Evolutionary conservation across 2,113 vertebrate genomes (phyloP), one percentile per base, ranked within the genome.

Genomic region (Alexandromys fortis): DNA sequence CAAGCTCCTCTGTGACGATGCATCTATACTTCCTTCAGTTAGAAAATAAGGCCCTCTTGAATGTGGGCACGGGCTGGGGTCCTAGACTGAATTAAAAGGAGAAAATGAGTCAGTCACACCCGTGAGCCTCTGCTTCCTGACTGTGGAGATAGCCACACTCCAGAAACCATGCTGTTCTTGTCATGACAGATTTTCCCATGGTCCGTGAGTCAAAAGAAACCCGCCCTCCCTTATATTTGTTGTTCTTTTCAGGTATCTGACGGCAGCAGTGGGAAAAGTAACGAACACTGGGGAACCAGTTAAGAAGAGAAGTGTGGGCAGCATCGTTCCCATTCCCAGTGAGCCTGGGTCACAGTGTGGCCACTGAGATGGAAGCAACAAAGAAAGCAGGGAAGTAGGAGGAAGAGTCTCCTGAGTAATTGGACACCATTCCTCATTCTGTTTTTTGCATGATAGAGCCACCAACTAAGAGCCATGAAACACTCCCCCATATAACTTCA

Each of bases 261-360:
- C 1, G 58, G 21, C 58, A 58, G 19, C 58, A 58, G 58, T 19
- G 14, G 61, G 7, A 17, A 42, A 61, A 17, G 22, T 38, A 83
- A 63, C 1, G 0, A 17, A 65, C 6, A 65, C 7, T 9, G 0
- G 3, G 12, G 1, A 13, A 33, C 22, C 81, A 94, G 42, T n/a
- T 17, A 35, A 67, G 33, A 73, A 1, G 28, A 52, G 73, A 78
- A 16, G 9, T 13, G 0, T 2, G 42, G 52, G 17, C 19, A 55
- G 3, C 0, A 0, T 0, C 3, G 26, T 28, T 8, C 76, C 45
- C 45, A 26, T 70, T 11, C 21, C 3, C 28, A 82, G 33, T 0
- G 7, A 89, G 14, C n/a, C 58, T 89, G 55, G n/a, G n/a, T 30
- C 3, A 30, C 6, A 30, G 47, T 3, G 0, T 17, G 12, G n/a